phyloP scores from a whole-genome alignment of 2,797 vertebrate genomes.

The Notolepis coatsorum region DNA sequence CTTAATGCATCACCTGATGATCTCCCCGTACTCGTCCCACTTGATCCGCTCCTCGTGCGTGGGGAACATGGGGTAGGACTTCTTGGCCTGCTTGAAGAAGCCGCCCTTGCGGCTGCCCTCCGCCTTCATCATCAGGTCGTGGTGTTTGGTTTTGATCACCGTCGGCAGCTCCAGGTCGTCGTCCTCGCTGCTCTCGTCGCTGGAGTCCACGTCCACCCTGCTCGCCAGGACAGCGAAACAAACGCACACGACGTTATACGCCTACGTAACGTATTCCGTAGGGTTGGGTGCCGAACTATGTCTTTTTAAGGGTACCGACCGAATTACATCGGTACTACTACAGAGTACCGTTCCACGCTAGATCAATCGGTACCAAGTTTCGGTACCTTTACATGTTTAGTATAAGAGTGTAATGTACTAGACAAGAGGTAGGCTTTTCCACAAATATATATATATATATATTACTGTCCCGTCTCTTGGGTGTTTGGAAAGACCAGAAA shows the following conservation, averaged over 20 bases:
- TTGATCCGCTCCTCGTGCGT: conserved; percentile 96
- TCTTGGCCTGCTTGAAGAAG: conserved; percentile 99
- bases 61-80: conserved; percentile 99
- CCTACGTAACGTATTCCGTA: too few species aligned
- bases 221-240: conserved; percentile 4
- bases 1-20: conserved; percentile 93
- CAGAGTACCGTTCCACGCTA: too few species aligned
- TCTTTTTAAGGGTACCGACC: too few species aligned
- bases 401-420: too few species aligned
- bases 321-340: too few species aligned
- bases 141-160: conserved; percentile 91
- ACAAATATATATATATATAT: too few species aligned
- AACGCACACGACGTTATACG: not conserved
- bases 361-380: too few species aligned
- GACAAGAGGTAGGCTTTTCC: too few species aligned
- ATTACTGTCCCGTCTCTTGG: too few species aligned
- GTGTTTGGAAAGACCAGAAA: too few species aligned
- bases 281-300: too few species aligned
- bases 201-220: conserved; percentile 96
- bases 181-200: conserved; percentile 96
- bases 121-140: conserved; percentile 98
- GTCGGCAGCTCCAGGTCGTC: conserved; percentile 94
- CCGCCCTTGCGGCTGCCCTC: conserved; percentile 96
- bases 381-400: too few species aligned
- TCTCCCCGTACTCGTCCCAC: conserved; percentile 99